A percentile compares a stretch with the other conserved stretches of the same genome.
These are phyloP conservation scores for Tupaia tana DNA, from an alignment of 2,113 vertebrate species.

Conservation along the genomic window DNA sequence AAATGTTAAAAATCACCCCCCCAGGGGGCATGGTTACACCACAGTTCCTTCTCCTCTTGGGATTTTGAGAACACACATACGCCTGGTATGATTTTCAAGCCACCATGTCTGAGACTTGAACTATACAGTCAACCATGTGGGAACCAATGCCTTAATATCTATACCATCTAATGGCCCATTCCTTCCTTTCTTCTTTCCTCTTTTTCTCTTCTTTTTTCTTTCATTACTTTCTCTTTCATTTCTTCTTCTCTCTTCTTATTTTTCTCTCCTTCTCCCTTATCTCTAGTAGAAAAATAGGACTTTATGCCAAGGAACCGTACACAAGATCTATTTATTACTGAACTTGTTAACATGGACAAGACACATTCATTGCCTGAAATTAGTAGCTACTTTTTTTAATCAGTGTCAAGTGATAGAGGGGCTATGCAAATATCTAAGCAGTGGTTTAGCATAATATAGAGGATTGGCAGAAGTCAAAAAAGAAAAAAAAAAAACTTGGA, in stretches of 20 bases:
- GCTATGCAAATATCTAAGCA: background rate
- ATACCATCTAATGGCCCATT: background rate
- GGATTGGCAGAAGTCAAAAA: background rate
- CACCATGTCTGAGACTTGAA: too few relatives aligned
- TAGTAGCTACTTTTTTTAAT: background rate
- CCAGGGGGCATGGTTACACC: too few relatives aligned
- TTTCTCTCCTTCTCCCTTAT: background rate
- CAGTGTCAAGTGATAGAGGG: background rate
- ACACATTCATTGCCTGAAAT: background rate
- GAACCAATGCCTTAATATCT: too few relatives aligned
- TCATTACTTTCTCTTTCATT: background rate
- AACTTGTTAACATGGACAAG: background rate
- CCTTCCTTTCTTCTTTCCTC: background rate
- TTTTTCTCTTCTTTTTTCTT: background rate
- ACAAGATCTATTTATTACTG: background rate
- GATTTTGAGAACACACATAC: too few relatives aligned
- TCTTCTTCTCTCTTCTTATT: background rate
- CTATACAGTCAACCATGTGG: too few relatives aligned
- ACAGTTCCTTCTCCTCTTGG: too few relatives aligned
- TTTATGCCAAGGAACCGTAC: background rate
- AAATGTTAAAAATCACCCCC: too few relatives aligned
- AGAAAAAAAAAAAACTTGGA: background rate
- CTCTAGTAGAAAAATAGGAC: background rate
- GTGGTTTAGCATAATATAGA: background rate
- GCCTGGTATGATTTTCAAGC: too few relatives aligned